Percentiles rank a stretch among this genome's conserved stretches.
Evolutionary conservation across 2,888 invertebrate genomes (phyloP).

Genomic region (Artemia sinica): DNA sequence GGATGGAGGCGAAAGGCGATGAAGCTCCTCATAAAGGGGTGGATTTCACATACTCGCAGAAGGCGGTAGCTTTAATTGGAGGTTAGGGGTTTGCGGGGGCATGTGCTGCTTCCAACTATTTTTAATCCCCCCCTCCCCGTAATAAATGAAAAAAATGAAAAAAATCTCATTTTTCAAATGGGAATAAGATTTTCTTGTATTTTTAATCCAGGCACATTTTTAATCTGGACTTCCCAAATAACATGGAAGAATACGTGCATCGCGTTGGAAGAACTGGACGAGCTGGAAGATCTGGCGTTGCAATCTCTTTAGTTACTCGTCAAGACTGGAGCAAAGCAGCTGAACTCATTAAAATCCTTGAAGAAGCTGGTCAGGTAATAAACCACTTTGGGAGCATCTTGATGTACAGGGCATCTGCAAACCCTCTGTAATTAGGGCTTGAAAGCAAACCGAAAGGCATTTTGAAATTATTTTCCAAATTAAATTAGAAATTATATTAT

Average conservation of each 20-base stretch:
- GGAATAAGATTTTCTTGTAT: constrained; percentile 32
- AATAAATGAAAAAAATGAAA: constrained; percentile 25
- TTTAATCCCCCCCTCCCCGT: too few relatives aligned
- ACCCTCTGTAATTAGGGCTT: too few relatives aligned
- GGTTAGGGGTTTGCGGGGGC: too few relatives aligned
- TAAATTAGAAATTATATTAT: too few relatives aligned
- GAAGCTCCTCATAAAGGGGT: too few relatives aligned
- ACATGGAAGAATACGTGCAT: constrained; percentile 90
- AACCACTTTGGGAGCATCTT: not conserved
- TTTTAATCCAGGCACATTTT: constrained; percentile 61
- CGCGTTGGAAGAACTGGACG: constrained; percentile 88
- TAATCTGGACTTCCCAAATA: constrained; percentile 80
- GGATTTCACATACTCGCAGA: too few relatives aligned
- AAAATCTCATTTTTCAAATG: constrained; percentile 16
- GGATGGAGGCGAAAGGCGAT: not conserved
- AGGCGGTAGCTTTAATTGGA: too few relatives aligned
- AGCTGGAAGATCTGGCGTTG: constrained; percentile 65
- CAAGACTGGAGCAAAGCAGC: constrained; percentile 64
- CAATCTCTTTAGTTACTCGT: constrained; percentile 62
- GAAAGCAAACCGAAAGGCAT: too few relatives aligned
- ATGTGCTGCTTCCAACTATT: too few relatives aligned
- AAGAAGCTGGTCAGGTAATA: constrained; percentile 56
- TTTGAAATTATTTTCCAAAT: too few relatives aligned
- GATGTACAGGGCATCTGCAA: too few relatives aligned
- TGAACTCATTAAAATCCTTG: constrained; percentile 63